These are phyloP conservation scores for Danio choprae DNA, from an alignment of 2,797 vertebrate genomes.

Conservation along the genomic window DNA sequence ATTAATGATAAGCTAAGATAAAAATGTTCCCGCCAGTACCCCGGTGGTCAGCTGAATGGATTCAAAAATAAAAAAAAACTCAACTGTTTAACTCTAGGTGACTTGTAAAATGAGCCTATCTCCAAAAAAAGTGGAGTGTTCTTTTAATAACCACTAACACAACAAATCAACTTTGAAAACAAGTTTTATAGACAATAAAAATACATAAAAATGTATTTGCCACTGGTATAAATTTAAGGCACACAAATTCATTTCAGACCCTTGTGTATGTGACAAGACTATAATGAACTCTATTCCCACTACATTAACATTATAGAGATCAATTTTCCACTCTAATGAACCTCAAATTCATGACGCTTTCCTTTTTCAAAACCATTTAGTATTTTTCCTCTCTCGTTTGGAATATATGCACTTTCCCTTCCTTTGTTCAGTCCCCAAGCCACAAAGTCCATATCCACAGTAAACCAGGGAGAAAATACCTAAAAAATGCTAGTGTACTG, in stretches of 20 bases:
- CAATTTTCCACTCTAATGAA: background rate
- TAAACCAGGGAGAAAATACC: slow-evolving; percentile 61
- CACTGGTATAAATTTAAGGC: background rate
- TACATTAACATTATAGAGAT: background rate
- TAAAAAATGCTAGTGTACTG: slow-evolving; percentile 54
- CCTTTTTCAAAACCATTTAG: background rate
- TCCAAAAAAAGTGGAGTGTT: no score
- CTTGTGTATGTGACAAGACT: background rate
- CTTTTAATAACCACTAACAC: background rate
- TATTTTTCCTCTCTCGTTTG: slow-evolving; percentile 1
- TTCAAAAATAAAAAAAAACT: no score
- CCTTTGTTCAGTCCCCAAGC: slow-evolving; percentile 58
- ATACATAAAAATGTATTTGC: background rate
- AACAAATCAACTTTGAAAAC: background rate
- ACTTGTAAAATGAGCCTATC: no score
- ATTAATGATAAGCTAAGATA: no score
- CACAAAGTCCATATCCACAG: slow-evolving; percentile 54
- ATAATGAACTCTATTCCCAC: slow-evolving; percentile 26
- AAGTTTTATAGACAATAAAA: background rate
- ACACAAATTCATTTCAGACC: background rate
- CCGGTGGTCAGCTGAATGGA: no score
- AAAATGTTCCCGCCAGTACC: no score
- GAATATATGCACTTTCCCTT: slow-evolving; percentile 50
- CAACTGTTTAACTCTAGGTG: no score
- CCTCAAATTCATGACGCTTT: background rate